Evolutionary conservation across 2,113 vertebrate genomes (phyloP), one percentile per base, ranked within the genome.

Genomic region (Vimba vimba): DNA sequence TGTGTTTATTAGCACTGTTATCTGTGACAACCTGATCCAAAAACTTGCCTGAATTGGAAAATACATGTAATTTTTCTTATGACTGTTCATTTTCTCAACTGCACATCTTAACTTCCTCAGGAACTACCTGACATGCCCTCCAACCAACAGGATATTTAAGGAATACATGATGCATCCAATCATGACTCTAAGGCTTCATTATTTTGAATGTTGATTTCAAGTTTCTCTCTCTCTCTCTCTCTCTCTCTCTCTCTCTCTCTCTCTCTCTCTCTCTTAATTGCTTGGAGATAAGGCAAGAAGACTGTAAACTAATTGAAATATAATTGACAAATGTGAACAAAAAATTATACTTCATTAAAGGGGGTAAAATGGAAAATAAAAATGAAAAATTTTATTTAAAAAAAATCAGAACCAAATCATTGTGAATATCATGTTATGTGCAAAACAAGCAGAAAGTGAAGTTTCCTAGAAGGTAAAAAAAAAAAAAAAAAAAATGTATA

Each of bases 41-140:
- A 52, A 33, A 76, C n/a, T 21, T 47, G 1, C 7, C 12, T 7
- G 60, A 85, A 62, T 82, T 78, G 62, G 83, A 88, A 86, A 88
- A 85, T 62, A 3, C 25, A 82, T 2, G 1, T 82, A 71, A 85
- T 27, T 59, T 23, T 57, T 74, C 55, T 83, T 25, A 79, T 82
- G 71, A 68, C 11, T 30, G 6, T 21, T 84, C 68, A 60, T 62
- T 39, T 19, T 11, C 74, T 66, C 66, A 52, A 21, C 27, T 66
- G 52, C 6, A 9, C 57, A 59, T 52, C 62, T 33, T 64, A 78
- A 79, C 30, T 15, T 79, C 36, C 50, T 75, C 55, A 50, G 15
- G 64, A 84, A 78, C 64, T 83, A 55, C n/a, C 47, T 83, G 19
- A 82, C 80, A 66, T 81, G 59, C 50, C 30, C 36, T 50, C 10